phyloP scores from a whole-genome alignment of 2,797 vertebrate species.

The Lepilemur septentrionalis region DNA sequence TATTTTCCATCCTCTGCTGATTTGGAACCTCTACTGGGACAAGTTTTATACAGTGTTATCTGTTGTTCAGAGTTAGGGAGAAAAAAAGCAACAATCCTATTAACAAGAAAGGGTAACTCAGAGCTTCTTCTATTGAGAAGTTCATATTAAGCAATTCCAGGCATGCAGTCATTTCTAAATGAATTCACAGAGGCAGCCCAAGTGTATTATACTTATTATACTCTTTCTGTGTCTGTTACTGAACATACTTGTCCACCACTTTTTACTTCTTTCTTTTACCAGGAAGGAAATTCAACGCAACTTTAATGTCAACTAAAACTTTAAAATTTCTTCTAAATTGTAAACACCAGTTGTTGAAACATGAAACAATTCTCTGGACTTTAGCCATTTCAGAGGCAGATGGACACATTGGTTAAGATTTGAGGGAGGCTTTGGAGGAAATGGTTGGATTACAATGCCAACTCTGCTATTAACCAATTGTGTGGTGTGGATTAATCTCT shows the following conservation, averaged over 20 bases:
- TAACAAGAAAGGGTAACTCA: constrained; percentile 37
- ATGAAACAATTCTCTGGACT: background rate
- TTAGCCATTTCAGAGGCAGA: background rate
- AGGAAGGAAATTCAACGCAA: background rate
- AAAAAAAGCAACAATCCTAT: constrained; percentile 25
- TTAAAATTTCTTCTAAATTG: background rate
- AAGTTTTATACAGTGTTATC: background rate
- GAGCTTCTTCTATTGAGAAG: background rate
- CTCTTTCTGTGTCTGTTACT: background rate
- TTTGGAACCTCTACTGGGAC: background rate
- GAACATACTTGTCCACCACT: background rate
- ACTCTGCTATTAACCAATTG: background rate
- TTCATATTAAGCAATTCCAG: background rate
- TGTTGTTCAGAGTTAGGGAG: constrained; percentile 31
- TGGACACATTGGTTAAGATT: too few species aligned
- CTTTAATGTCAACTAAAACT: background rate
- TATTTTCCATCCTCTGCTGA: constrained; percentile 42
- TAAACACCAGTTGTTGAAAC: background rate
- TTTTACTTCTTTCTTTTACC: background rate
- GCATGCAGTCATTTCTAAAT: background rate
- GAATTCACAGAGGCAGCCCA: background rate
- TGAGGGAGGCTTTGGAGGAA: background rate
- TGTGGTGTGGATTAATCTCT: background rate
- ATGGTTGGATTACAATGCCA: background rate
- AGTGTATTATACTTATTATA: background rate